Percentiles rank a stretch among this genome's conserved stretches.
phyloP scores from a whole-genome alignment of 2,113 vertebrate genomes.

The Marcusenius ussheri region DNA sequence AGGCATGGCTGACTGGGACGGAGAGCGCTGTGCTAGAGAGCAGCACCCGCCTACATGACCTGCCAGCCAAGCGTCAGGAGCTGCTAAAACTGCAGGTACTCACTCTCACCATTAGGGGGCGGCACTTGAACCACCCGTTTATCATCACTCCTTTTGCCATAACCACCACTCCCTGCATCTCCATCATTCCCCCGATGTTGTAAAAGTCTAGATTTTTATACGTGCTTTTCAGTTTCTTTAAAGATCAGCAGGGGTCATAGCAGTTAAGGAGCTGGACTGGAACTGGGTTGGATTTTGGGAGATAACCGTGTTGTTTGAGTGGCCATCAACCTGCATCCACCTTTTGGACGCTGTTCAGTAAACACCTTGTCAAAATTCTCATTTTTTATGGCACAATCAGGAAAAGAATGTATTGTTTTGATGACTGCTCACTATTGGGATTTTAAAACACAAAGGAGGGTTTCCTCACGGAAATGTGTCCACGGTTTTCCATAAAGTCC shows the following conservation, averaged over 20 bases:
- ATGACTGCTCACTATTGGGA: neutral
- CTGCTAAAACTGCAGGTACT: constrained; percentile 90
- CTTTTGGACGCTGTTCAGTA: neutral
- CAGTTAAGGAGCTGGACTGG: neutral
- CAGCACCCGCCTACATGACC: constrained; percentile 77
- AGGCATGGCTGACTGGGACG: constrained; percentile 80
- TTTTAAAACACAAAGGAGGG: neutral
- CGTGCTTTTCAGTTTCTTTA: neutral
- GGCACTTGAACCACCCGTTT: fast-evolving
- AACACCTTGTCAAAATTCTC: neutral
- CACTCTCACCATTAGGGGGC: neutral
- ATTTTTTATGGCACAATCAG: neutral
- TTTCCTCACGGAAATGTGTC: neutral
- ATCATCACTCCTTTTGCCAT: neutral
- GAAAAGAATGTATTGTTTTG: neutral
- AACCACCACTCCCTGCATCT: neutral
- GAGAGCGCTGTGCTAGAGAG: constrained; percentile 76
- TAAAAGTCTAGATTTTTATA: neutral
- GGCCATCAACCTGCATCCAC: neutral
- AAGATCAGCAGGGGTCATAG: neutral
- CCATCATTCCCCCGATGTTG: neutral
- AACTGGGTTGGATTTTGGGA: neutral
- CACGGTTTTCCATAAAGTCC: neutral
- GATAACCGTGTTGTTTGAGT: neutral
- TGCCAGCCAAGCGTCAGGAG: constrained; percentile 82